These are phyloP conservation scores for Tangara arthus DNA, from an alignment of 2,797 vertebrate genomes.

Conservation along the genomic window DNA sequence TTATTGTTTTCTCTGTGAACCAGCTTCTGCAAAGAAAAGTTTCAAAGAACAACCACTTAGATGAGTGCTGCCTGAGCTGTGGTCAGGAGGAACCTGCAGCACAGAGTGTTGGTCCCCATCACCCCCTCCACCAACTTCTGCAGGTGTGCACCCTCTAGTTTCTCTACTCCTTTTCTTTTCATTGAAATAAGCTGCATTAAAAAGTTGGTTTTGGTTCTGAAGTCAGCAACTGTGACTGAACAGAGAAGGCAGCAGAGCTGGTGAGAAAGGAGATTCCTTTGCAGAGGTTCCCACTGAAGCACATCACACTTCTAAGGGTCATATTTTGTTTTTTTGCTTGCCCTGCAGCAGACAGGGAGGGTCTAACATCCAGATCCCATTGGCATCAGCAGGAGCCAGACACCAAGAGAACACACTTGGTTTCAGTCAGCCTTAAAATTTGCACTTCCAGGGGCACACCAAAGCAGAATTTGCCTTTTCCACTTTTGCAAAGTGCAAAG, in stretches of 20 bases:
- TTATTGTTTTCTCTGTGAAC: neutral
- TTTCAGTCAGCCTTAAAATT: neutral
- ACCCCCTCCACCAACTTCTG: neutral
- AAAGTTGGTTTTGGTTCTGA: neutral
- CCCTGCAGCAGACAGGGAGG: neutral
- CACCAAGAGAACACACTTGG: neutral
- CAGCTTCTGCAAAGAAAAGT: neutral
- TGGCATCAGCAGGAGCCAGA: neutral
- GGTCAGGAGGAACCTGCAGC: neutral
- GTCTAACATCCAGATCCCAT: fast-evolving
- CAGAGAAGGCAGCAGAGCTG: neutral
- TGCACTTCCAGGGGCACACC: neutral
- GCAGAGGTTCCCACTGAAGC: neutral
- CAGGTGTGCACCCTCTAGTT: neutral
- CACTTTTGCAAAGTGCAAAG: neutral
- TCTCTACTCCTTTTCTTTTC: neutral
- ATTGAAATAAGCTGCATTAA: neutral
- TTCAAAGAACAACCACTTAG: neutral
- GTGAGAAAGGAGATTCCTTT: neutral
- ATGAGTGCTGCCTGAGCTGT: neutral
- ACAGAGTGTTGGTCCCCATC: fast-evolving
- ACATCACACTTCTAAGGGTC: neutral
- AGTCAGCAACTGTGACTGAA: neutral
- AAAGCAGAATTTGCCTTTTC: neutral
- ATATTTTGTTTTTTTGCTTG: neutral